Evolutionary conservation across 2,888 invertebrate genomes (phyloP).

Genomic region (Drosophila meridionalis): DNA sequence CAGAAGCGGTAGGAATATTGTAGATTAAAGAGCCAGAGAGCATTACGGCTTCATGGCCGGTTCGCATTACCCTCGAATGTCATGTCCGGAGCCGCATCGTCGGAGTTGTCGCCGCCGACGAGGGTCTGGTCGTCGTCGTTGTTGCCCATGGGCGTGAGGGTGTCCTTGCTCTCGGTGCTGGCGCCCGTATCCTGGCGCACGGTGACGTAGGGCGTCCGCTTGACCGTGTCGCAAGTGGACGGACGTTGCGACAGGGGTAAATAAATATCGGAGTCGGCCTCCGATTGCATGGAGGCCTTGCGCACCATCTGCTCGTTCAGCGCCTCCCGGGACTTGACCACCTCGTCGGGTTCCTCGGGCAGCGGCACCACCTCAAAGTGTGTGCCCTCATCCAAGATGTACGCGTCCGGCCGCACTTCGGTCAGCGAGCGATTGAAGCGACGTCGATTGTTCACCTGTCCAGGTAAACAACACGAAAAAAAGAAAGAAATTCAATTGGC

Average conservation of each 20-base stretch:
- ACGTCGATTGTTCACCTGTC: conserved; percentile 84
- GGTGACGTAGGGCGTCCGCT: conserved; percentile 84
- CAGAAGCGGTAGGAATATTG: conserved; percentile 10
- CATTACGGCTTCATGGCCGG: background rate
- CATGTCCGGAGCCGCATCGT: conserved; percentile 83
- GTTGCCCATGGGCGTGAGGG: conserved; percentile 84
- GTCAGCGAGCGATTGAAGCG: conserved; percentile 88
- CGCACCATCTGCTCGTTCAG: conserved; percentile 83
- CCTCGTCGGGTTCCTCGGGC: conserved; percentile 88
- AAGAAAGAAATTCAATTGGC: background rate
- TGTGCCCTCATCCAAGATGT: conserved; percentile 87
- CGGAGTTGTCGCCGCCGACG: conserved; percentile 82
- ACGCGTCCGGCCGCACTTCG: conserved; percentile 88
- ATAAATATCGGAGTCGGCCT: conserved; percentile 84
- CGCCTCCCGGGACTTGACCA: conserved; percentile 83
- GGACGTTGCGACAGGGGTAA: conserved; percentile 82
- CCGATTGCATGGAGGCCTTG: conserved; percentile 84
- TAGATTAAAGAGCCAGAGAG: conserved; percentile 23
- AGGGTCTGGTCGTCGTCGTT: conserved; percentile 84
- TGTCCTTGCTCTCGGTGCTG: conserved; percentile 85
- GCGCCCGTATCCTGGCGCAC: conserved; percentile 84
- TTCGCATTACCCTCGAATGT: conserved; percentile 83
- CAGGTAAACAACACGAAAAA: conserved; percentile 3
- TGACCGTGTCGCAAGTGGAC: conserved; percentile 83
- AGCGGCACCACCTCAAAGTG: conserved; percentile 90